A percentile compares a stretch with the other conserved stretches of the same genome.
These are phyloP conservation scores for Lepidocyrtoides sp. DNA, from an alignment of 2,888 invertebrate genomes.

Conservation along the genomic window DNA sequence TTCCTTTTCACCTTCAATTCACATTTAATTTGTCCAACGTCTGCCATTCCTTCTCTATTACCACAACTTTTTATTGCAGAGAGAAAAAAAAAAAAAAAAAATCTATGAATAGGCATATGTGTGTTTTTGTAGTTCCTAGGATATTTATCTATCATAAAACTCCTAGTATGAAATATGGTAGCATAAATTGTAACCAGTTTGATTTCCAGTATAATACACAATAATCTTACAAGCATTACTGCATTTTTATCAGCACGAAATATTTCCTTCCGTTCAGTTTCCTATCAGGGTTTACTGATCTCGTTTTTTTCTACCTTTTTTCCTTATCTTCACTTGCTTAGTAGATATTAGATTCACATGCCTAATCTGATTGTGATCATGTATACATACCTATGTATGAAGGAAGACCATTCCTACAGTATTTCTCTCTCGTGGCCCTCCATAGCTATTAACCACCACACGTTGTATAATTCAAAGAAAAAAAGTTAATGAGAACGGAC, in stretches of 20 bases:
- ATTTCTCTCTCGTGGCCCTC: too few species aligned
- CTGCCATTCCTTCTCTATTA: not conserved
- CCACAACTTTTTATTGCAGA: too few species aligned
- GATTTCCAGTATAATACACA: not conserved
- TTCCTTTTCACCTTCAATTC: slow-evolving; percentile 24
- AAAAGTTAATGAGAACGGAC: slow-evolving; percentile 55
- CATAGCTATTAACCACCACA: too few species aligned
- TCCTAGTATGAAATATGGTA: too few species aligned
- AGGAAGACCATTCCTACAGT: too few species aligned
- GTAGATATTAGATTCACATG: too few species aligned
- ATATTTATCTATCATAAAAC: too few species aligned
- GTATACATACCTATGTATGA: too few species aligned
- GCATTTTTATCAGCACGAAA: not conserved
- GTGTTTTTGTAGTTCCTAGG: not conserved
- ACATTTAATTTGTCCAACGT: slow-evolving; percentile 6
- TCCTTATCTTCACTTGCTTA: not conserved
- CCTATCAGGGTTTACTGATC: slow-evolving; percentile 2
- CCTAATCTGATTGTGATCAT: too few species aligned
- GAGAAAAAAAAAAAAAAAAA: not conserved
- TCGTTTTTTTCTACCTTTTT: not conserved
- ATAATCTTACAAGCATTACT: not conserved
- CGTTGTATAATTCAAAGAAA: not conserved
- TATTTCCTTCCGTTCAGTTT: slow-evolving; percentile 41
- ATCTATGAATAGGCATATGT: too few species aligned
- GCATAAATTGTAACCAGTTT: slow-evolving; percentile 10